Percentiles rank a stretch among this genome's conserved stretches.
These are phyloP conservation scores for Lipophrys pholis DNA, from an alignment of 2,113 vertebrate genomes.

Conservation along the genomic window DNA sequence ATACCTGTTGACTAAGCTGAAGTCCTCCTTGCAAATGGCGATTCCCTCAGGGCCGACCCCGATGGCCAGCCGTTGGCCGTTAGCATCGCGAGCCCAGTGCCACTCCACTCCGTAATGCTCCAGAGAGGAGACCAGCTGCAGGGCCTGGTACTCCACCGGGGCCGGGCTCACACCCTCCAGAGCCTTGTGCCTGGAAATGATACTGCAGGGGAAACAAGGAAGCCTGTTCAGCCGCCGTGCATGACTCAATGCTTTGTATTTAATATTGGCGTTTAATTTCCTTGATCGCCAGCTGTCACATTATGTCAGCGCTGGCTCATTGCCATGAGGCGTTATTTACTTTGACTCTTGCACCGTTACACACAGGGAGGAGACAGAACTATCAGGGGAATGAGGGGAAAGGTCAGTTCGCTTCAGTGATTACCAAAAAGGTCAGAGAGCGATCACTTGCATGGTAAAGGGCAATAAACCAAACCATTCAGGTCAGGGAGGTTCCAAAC, in stretches of 20 bases:
- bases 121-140: conserved; percentile 91
- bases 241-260: neutral
- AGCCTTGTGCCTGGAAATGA: conserved; percentile 90
- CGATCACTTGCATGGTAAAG: neutral
- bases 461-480: neutral
- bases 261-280: neutral
- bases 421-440: neutral
- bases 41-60: conserved; percentile 97
- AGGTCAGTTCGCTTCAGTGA: conserved; percentile 17
- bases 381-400: neutral
- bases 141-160: conserved; percentile 93
- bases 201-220: conserved; percentile 77
- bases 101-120: conserved; percentile 98
- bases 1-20: conserved; percentile 93
- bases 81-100: conserved; percentile 92
- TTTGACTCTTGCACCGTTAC: neutral
- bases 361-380: neutral
- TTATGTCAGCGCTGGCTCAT: neutral
- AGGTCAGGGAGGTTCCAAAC: neutral
- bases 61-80: conserved; percentile 90
- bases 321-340: conserved; percentile 28
- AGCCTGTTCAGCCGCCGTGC: neutral
- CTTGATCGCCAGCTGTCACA: neutral
- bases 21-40: conserved; percentile 93
- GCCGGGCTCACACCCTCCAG: conserved; percentile 89